Base-by-base conservation (phyloP, 2,113 vertebrate genomes). In the Patagioenas fasciata region DNA sequence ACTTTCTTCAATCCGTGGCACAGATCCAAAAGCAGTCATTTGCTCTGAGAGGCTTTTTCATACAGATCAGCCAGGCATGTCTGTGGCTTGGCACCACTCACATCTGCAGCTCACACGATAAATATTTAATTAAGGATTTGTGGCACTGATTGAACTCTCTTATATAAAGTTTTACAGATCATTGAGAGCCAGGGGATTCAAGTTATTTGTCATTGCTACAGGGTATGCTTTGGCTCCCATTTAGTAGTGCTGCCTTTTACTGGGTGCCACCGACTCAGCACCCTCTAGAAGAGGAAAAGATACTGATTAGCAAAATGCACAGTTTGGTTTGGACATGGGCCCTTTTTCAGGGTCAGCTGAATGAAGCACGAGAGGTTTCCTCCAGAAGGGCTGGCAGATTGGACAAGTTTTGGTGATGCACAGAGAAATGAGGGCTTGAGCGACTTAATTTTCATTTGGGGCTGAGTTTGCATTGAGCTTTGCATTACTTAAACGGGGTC, bases 91-190 rank as follows among this genome's bases (percentile, higher is more conserved):
- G 94, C 93, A 92, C 77, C 6, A 16, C 62, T 87, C 83, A 67
- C 65, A 87, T 95, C 85, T 93, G 87, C 94, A 95, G 83, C 89
- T 97, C 82, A 57, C 85, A 71, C 6, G 50, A 91, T 91, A 96
- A 93, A 96, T 94, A 96, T 96, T 97, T 96, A 94, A 96, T 96
- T 95, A 94, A 94, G 87, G 80, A 91, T 94, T 91, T 93, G 78
- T 96, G 93, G 94, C 95, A 93, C 89, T 93, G 93, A 96, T 91
- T 96, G 94, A 97, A 95, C 80, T 92, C 86, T 79, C 85, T 75
- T 91, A 83, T 54, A 80, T 90, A 88, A 96, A 93, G 71, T 85
- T 89, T 93, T 74, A 80, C 71, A 93, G 84, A 91, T 93, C 78
- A 51, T 44, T 94, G 94, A 85, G 58, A 94, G 71, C 77, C 80